Conservation (phyloP, 2,797 vertebrate genomes). For the Triplophysa yarkandensis region DNA sequence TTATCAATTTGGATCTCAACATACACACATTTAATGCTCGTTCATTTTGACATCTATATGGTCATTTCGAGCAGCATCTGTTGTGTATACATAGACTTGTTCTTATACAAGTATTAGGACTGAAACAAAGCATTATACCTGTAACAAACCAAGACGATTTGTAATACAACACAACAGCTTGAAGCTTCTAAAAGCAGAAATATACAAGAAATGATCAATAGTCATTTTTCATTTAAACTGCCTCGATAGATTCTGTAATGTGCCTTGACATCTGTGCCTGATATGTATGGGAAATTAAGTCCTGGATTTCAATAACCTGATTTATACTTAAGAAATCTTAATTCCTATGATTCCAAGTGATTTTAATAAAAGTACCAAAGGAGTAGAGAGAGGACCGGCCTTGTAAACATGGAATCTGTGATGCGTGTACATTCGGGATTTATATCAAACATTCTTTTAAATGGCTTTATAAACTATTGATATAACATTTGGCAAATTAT, state of each 20-base stretch:
- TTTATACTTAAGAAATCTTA: not conserved
- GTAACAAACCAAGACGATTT: not conserved
- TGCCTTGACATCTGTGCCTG: not conserved
- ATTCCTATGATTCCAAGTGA: slow-evolving; percentile 42
- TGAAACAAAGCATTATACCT: not conserved
- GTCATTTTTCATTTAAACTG: slow-evolving; percentile 5
- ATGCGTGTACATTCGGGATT: slow-evolving; percentile 6
- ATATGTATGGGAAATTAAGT: not conserved
- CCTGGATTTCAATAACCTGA: not conserved
- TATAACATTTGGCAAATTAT: slow-evolving; percentile 3
- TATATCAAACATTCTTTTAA: not conserved
- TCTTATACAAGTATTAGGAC: not conserved
- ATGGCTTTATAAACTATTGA: slow-evolving; percentile 17
- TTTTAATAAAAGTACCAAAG: slow-evolving; percentile 47
- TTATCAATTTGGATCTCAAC: slow-evolving; percentile 16
- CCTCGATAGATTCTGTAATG: too few relatives aligned
- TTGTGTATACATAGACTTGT: not conserved
- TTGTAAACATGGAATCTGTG: slow-evolving; percentile 28
- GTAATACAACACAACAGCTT: not conserved
- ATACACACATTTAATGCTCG: not conserved
- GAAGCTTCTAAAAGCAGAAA: not conserved
- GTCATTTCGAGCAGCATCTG: not conserved
- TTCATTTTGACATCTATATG: not conserved
- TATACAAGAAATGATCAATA: not conserved
- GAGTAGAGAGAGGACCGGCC: not conserved